Percentiles rank a stretch among this genome's conserved stretches.
Conservation (phyloP, 2,113 vertebrate genomes). For the Notothenia coriiceps region DNA sequence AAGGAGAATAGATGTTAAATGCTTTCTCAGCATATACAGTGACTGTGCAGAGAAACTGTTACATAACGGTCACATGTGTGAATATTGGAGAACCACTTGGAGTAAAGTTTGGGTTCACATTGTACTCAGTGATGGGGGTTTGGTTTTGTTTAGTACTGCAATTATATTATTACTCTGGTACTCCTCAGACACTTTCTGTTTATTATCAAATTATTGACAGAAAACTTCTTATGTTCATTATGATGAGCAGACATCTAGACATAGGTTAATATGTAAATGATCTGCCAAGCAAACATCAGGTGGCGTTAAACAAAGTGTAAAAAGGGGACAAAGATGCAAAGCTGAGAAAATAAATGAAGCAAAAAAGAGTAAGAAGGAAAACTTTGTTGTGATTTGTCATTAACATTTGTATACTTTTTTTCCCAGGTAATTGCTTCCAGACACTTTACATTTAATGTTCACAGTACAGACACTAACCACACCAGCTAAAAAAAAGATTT, state of each 20-base stretch:
- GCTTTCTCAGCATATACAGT: constrained; percentile 60
- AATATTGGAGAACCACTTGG: not conserved
- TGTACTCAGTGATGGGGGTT: not conserved
- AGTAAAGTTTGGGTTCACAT: too few species aligned
- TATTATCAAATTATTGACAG: not conserved
- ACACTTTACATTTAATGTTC: not conserved
- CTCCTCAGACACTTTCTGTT: not conserved
- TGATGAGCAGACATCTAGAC: not conserved
- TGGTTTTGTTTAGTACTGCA: not conserved
- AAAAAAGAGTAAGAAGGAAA: too few species aligned
- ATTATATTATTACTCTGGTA: not conserved
- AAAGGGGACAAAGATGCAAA: not conserved
- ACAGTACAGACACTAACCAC: not conserved
- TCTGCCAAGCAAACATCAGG: not conserved
- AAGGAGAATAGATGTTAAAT: not conserved
- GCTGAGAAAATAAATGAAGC: not conserved
- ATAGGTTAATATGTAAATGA: not conserved
- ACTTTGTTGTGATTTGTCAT: not conserved
- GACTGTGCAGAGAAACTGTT: constrained; percentile 15
- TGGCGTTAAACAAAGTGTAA: not conserved
- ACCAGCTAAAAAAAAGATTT: not conserved
- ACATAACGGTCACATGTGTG: not conserved
- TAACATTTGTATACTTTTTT: not conserved
- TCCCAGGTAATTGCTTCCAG: too few species aligned
- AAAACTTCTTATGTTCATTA: not conserved